Evolutionary conservation across 2,888 invertebrate genomes (phyloP).

Genomic region (Nesidiocoris tenuis): DNA sequence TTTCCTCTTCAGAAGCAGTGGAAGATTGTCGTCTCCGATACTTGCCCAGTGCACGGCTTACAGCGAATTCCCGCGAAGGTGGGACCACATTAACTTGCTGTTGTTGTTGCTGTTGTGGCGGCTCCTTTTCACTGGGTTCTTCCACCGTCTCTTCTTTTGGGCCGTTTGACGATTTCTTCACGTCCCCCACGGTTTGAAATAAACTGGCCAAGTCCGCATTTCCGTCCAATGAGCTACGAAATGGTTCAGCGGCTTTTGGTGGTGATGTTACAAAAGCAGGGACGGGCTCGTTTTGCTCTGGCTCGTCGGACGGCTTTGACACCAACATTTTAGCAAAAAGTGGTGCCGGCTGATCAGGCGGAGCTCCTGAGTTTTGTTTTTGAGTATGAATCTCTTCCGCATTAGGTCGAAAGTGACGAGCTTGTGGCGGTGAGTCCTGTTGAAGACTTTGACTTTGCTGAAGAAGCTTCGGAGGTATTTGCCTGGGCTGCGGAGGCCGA

Average conservation of each 20-base stretch:
- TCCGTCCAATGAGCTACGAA: conserved; percentile 15
- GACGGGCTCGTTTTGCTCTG: conserved; percentile 10
- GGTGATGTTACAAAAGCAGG: conserved; percentile 2
- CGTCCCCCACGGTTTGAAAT: conserved; percentile 74
- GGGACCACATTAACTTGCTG: conserved; percentile 53
- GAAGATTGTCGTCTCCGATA: conserved; percentile 73
- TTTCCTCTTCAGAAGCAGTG: conserved; percentile 65
- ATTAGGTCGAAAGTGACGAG: neutral
- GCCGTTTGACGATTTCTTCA: conserved; percentile 61
- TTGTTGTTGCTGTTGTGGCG: conserved; percentile 1
- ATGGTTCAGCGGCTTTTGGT: neutral
- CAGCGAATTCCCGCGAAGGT: conserved; percentile 79
- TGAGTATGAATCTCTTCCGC: neutral
- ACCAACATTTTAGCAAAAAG: conserved; percentile 38
- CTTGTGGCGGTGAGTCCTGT: conserved; percentile 2
- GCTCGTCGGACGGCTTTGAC: neutral
- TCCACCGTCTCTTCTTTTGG: conserved; percentile 49
- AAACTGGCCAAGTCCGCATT: conserved; percentile 53
- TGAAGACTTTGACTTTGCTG: conserved; percentile 4
- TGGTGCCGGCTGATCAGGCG: neutral
- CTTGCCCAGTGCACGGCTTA: conserved; percentile 76
- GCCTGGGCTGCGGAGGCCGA: conserved; percentile 34
- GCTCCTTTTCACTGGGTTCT: conserved; percentile 17
- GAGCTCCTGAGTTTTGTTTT: conserved; percentile 8
- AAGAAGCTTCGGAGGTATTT: conserved; percentile 34